Conservation (phyloP, 64 coral and sea anemone genomes). For the Porites australiensis region DNA sequence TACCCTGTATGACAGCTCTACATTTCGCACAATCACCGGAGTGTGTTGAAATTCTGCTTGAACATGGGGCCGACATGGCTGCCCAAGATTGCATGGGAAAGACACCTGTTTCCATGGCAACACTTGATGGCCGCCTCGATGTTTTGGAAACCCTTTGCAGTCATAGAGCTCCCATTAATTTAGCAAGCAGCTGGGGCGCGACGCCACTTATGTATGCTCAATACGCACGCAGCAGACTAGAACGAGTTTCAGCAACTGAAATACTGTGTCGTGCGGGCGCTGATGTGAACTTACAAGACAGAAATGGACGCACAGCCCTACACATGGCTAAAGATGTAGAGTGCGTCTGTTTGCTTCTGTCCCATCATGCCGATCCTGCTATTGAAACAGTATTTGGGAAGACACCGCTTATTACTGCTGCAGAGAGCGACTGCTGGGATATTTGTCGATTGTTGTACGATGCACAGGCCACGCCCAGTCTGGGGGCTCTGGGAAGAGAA, state of each 20-base stretch:
- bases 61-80: conserved; percentile 64
- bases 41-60: conserved; percentile 57
- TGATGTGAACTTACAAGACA: conserved; percentile 67
- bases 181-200: conserved; percentile 75
- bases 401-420: conserved; percentile 76
- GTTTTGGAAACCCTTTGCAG: conserved; percentile 69
- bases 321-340: conserved; percentile 77
- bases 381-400: conserved; percentile 86
- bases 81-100: conserved; percentile 89
- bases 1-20: conserved; percentile 68
- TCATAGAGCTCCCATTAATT: conserved; percentile 50
- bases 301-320: conserved; percentile 65
- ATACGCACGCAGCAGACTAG: conserved; percentile 52
- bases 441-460: conserved; percentile 65
- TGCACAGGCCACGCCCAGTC: conserved; percentile 40
- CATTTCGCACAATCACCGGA: conserved; percentile 69
- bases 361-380: conserved; percentile 71
- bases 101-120: conserved; percentile 84
- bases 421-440: conserved; percentile 61
- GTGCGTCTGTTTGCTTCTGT: conserved; percentile 62
- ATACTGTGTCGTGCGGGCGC: conserved; percentile 61
- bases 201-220: conserved; percentile 84
- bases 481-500: conserved; percentile 61
- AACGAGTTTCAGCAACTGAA: conserved; percentile 72
- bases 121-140: conserved; percentile 58